Evolutionary conservation across 2,888 invertebrate species (phyloP), one percentile per base, ranked within the genome.

Genomic region (Apotomis betuletana): DNA sequence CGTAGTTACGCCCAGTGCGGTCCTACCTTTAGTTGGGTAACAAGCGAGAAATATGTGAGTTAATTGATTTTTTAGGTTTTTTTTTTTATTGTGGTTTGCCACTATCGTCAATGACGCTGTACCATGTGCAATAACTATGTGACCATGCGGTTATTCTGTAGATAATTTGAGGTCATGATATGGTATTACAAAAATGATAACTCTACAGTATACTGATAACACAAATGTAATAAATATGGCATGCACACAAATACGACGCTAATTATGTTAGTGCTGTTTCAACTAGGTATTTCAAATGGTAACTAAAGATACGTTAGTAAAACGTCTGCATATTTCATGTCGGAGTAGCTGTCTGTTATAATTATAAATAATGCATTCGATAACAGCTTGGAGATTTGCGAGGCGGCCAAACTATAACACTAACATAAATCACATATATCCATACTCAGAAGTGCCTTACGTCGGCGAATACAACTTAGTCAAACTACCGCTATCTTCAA

Each of bases 391-490:
- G 71, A 71, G 67, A 67, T 57, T 71, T n/a, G 51, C 71, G 51
- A 57, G 71, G 67, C 67, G 67, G 2, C 71, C 71, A 10, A 71
- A 87, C 74, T 87, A 86, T 64, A 49, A 46, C 0, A 75, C 74
- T 3, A 85, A 84, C 71, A 74, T 75, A 0, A 80, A 87, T 62
- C 80, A 80, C 75, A 15, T 57, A 0, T 87, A 78, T 60, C 85
- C 84, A 0, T 87, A 87, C 70, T 86, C 87, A 0, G 87, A 87
- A 73, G 77, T 82, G 6, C 87, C 87, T 2, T 84, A 77, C 74
- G 74, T 87, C 9, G 85, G 86, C 5, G 76, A 84, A 41, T 86
- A 86, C 69, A 74, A 83, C 54, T 70, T 87, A 27, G 73, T 82
- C 0, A 82, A 81, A 74, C 72, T 87, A 46, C 87, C 87, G 6